phyloP scores from a whole-genome alignment of 2,888 invertebrate genomes.

The Blera fallax region DNA sequence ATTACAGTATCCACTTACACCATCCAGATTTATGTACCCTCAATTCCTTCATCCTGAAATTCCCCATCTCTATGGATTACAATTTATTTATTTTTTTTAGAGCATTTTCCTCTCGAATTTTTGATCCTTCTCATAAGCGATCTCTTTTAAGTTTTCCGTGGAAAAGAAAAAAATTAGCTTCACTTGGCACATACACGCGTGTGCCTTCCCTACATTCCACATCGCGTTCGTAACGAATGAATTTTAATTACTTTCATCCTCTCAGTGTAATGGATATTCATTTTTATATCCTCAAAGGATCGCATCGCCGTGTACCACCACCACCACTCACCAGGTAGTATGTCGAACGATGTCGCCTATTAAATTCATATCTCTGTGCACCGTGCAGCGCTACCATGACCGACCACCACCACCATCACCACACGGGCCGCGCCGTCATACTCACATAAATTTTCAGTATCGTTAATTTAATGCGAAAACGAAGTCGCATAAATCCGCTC shows the following conservation, averaged over 20 bases:
- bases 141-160: neutral
- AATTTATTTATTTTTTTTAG: neutral
- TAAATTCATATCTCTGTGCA: constrained; percentile 58
- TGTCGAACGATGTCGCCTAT: constrained; percentile 39
- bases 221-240: constrained; percentile 24
- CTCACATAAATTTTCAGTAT: constrained; percentile 62
- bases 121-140: neutral
- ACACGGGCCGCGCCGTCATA: constrained; percentile 2
- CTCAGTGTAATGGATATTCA: constrained; percentile 55
- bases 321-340: constrained; percentile 17
- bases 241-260: constrained; percentile 64
- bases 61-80: neutral
- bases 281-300: constrained; percentile 44
- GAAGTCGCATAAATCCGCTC: constrained; percentile 75
- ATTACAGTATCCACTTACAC: neutral
- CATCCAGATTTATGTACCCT: neutral
- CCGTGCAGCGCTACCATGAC: constrained; percentile 1
- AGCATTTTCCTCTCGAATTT: neutral
- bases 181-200: neutral
- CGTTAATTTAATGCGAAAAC: constrained; percentile 72
- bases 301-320: neutral
- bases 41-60: neutral
- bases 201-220: neutral
- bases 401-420: neutral
- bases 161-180: constrained; percentile 7